Evolutionary conservation across 2,888 invertebrate species (phyloP).

Genomic region (Spialia ferax): DNA sequence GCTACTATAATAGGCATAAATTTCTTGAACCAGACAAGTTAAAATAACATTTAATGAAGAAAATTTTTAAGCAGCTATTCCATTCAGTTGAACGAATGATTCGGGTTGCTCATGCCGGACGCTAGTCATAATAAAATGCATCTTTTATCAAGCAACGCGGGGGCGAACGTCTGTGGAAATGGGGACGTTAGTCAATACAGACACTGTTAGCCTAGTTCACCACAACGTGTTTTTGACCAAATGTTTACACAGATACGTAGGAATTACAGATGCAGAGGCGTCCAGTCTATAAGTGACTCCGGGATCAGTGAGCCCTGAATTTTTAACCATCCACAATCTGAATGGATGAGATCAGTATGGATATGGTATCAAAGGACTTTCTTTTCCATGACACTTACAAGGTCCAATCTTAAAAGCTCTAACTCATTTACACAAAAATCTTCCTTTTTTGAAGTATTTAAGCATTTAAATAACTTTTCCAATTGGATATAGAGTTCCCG

Average conservation of each 20-base stretch:
- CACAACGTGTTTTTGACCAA: background rate
- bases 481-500: background rate
- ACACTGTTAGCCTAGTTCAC: background rate
- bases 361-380: too few relatives aligned
- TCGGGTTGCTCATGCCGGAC: constrained; percentile 1
- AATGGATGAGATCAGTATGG: too few relatives aligned
- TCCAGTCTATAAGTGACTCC: background rate
- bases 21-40: too few relatives aligned
- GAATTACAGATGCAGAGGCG: too few relatives aligned
- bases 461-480: background rate
- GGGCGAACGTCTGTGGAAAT: constrained; percentile 7
- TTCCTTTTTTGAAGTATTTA: too few relatives aligned
- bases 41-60: too few relatives aligned
- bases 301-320: too few relatives aligned
- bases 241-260: background rate
- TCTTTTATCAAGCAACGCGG: background rate
- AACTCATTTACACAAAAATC: too few relatives aligned
- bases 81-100: background rate
- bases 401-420: too few relatives aligned
- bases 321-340: too few relatives aligned
- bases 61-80: background rate
- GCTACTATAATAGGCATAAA: too few relatives aligned
- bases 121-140: constrained; percentile 1
- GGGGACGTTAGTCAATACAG: background rate
- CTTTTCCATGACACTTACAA: too few relatives aligned